Evolutionary conservation across 2,888 invertebrate species (phyloP), one percentile per base, ranked within the genome.

Genomic region (Lasioglossum leucozonium): DNA sequence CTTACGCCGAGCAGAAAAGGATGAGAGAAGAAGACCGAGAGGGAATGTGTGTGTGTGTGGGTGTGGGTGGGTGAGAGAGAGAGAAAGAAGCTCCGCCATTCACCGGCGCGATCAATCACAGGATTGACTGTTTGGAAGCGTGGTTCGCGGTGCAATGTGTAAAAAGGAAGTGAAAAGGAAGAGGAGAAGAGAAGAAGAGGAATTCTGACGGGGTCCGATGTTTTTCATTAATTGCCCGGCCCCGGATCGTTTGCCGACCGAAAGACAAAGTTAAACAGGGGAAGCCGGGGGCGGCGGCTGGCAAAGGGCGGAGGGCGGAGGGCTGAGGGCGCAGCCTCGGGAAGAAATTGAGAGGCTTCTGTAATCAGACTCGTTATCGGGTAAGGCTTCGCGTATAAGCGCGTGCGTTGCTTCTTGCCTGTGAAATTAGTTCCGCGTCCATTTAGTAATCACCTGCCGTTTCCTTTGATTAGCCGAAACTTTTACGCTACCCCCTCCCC

Each of bases 341-440:
- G 82, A 87, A 86, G 89, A 84, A 87, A 88, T 85, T 84, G 83
- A 86, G 84, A 87, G 87, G 82, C 82, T 88, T 86, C 86, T 84
- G 89, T 91, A 87, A 91, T 91, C 90, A 87, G 86, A 89, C 88
- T 88, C 90, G 91, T 91, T 91, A 91, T 91, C 90, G 88, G 88
- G 88, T 89, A 81, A 82, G 84, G 81, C 72, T 67, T 72, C 75
- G n/a, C 76, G 84, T 81, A 73, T 72, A 77, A 79, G 73, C 44
- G 78, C 73, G 67, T 81, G 37, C 65, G 62, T n/a, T 34, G 62
- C 76, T 62, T 74, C 74, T 78, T 74, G 73, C 82, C 72, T 81
- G 81, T 75, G 78, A 85, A 89, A 91, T 90, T 90, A 40, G 90
- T 89, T 89, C 81, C 69, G 5, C n/a, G 87, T 88, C 88, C 90